These are phyloP conservation scores for Eremophila alpestris DNA, from an alignment of 2,797 vertebrate genomes.

Conservation along the genomic window DNA sequence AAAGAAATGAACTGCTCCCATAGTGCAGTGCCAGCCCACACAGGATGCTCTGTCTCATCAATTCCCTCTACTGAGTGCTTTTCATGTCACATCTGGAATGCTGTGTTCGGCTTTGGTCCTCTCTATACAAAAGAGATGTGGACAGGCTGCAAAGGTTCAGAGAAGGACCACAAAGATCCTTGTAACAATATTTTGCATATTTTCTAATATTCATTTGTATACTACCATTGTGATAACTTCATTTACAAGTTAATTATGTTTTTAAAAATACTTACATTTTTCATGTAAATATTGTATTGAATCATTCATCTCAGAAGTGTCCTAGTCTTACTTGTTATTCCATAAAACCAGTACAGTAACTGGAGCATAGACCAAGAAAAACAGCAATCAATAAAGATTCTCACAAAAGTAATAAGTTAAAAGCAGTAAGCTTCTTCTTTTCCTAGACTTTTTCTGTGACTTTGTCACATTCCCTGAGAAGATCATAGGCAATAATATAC, in stretches of 20 bases:
- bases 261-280: background rate
- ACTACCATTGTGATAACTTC: background rate
- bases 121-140: too few species aligned
- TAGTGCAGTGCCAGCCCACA: rapidly evolving
- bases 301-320: background rate
- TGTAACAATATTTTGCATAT: background rate
- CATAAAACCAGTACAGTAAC: background rate
- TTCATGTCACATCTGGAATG: background rate
- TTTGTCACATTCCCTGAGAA: background rate
- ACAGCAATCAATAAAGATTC: background rate
- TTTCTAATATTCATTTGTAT: background rate
- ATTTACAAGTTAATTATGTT: background rate
- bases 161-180: background rate
- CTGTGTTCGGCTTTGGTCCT: background rate
- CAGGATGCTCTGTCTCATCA: background rate
- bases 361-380: background rate
- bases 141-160: background rate
- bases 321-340: background rate
- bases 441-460: background rate
- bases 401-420: background rate
- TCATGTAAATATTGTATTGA: background rate
- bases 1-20: background rate
- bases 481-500: background rate
- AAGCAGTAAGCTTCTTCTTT: background rate
- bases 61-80: background rate